These are phyloP conservation scores for Oconnorella tubifera DNA, from an alignment of 2,888 invertebrate species.

Conservation along the genomic window DNA sequence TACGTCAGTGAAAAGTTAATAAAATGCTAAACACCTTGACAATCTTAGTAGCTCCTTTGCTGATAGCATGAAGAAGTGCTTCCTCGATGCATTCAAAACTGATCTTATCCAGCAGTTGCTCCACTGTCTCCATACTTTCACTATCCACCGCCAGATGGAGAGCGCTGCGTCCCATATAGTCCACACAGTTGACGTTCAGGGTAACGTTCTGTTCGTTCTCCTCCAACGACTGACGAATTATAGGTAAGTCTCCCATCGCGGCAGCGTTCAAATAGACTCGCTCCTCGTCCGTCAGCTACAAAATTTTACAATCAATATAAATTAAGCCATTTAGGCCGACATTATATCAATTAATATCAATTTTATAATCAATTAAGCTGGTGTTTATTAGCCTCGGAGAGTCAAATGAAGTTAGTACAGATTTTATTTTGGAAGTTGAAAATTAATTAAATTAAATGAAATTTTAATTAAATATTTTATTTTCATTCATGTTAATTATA, in stretches of 20 bases:
- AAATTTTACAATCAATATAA: too few species aligned
- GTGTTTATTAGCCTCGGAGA: too few species aligned
- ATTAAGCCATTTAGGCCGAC: too few species aligned
- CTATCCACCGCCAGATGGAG: constrained; percentile 68
- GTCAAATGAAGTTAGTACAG: too few species aligned
- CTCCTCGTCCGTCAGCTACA: constrained; percentile 55
- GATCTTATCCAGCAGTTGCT: constrained; percentile 63
- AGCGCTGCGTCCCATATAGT: constrained; percentile 66
- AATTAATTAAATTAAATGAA: too few species aligned
- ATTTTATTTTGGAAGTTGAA: too few species aligned
- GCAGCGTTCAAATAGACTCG: constrained; percentile 56
- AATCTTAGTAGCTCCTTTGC: constrained; percentile 64
- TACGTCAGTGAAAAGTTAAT: too few species aligned
- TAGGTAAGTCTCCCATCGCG: constrained; percentile 52
- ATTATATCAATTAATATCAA: too few species aligned
- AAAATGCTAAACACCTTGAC: constrained; percentile 57
- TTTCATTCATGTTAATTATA: too few species aligned
- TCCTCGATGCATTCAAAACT: constrained; percentile 66
- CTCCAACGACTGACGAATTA: constrained; percentile 52
- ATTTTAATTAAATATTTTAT: too few species aligned
- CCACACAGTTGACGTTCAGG: constrained; percentile 50
- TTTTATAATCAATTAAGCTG: too few species aligned
- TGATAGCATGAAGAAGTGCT: constrained; percentile 67
- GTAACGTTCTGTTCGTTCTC: constrained; percentile 36
- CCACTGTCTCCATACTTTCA: constrained; percentile 65